phyloP scores from a whole-genome alignment of 2,113 vertebrate genomes.

The Passer domesticus region DNA sequence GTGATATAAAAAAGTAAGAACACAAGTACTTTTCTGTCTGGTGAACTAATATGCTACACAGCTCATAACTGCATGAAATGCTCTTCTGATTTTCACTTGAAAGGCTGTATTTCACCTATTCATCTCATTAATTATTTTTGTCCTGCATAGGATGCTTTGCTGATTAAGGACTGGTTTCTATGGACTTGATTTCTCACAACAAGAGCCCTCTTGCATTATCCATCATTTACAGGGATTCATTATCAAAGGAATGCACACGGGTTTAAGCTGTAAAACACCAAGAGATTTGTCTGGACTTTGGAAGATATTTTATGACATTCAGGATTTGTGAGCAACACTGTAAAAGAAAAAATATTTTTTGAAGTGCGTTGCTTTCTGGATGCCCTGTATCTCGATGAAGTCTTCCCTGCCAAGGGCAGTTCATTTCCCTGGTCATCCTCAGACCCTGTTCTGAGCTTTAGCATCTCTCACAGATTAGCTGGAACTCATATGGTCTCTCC shows the following conservation, averaged over 20 bases:
- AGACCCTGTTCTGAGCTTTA: background rate
- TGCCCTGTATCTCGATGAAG: background rate
- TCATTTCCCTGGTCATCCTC: background rate
- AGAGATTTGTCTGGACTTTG: conserved; percentile 27
- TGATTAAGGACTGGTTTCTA: background rate
- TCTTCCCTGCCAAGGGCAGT: background rate
- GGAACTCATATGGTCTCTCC: background rate
- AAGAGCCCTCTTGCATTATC: background rate
- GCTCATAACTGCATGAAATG: background rate
- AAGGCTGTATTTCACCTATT: background rate
- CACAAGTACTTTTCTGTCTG: background rate
- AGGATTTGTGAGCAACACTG: background rate
- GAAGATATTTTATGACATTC: background rate
- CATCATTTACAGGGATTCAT: background rate
- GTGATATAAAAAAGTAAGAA: background rate
- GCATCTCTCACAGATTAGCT: background rate
- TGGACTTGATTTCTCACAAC: background rate
- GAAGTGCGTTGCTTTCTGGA: background rate
- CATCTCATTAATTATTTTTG: background rate
- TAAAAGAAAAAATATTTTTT: background rate
- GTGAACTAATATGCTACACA: background rate
- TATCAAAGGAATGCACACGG: background rate
- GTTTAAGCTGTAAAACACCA: conserved; percentile 19
- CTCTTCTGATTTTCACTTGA: background rate
- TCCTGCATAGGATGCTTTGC: rapidly evolving